Evolutionary conservation across 2,113 vertebrate species (phyloP), one percentile per base, ranked within the genome.

Genomic region (Lichenostomus cassidix): DNA sequence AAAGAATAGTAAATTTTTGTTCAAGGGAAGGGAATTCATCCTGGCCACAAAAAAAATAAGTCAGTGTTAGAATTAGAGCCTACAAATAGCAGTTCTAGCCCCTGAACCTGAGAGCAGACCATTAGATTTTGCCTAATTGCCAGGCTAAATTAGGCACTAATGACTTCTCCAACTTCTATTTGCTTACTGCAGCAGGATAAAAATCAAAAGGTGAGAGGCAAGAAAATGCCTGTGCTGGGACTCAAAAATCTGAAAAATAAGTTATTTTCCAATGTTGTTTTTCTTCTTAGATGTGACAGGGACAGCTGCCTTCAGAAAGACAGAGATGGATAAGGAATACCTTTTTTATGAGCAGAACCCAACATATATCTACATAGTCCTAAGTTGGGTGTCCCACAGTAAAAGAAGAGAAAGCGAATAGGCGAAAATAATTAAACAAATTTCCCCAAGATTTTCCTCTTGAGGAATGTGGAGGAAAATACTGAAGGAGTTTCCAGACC

Each of bases 91-190:
- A 86, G 50, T 50, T 79, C 29, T 55, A 55, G 5, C 31, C 74
- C 73, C 41, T 80, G 64, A 83, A 58, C 49, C 59, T 85, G 50
- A 79, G 37, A 90, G 60, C 41, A 88, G 46, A 15, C 47, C 42
- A 82, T 77, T 81, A 86, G 82, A 46, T 88, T 94, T 83, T 90
- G 71, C 49, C 46, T 96, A 96, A 94, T 86, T 93, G 35, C 68
- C 39, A 63, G 37, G 82, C 87, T 94, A 93, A 93, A 95, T 93
- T 91, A 91, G 56, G 19, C 23, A 64, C 79, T 94, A 95, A 92
- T 83, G 92, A 88, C 68, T 91, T 88, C 76, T 70, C 25, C 76
- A 86, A 60, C 25, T 94, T 56, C 49, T 22, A 68, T 83, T 96
- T 93, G 35, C 90, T 93, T 96, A 91, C 56, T 90, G 69, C 82